A percentile compares a stretch with the other conserved stretches of the same genome.
Conservation (phyloP, 1,140 invertebrate species). For the Dinothrombium tinctorium region DNA sequence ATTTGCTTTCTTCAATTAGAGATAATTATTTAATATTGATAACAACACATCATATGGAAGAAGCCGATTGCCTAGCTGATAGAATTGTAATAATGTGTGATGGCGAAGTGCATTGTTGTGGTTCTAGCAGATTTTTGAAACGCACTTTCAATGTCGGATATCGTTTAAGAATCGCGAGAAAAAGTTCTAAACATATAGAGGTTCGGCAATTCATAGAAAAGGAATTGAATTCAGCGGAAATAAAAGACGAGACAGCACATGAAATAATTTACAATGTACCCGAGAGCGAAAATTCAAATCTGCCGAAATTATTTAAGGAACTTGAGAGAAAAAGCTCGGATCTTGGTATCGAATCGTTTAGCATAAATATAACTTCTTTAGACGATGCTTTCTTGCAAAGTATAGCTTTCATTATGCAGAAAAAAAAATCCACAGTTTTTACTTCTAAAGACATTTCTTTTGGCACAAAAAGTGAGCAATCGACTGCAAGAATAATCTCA, state of each 20-base stretch:
- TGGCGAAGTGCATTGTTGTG: conserved; percentile 26
- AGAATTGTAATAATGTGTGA: conserved; percentile 30
- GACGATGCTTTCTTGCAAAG: too few relatives aligned
- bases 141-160: conserved; percentile 20
- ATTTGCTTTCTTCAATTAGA: conserved; percentile 20
- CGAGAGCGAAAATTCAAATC: conserved; percentile 23
- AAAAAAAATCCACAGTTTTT: too few relatives aligned
- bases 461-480: too few relatives aligned
- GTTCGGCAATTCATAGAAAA: too few relatives aligned
- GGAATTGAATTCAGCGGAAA: too few relatives aligned
- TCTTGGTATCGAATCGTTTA: too few relatives aligned
- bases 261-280: conserved; percentile 25
- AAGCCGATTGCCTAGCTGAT: conserved; percentile 49
- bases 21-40: conserved; percentile 47
- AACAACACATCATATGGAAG: conserved; percentile 94
- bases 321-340: conserved; percentile 38
- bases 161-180: conserved; percentile 12
- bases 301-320: conserved; percentile 34
- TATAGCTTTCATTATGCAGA: too few relatives aligned
- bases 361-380: too few relatives aligned
- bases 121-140: conserved; percentile 29
- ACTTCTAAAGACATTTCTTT: too few relatives aligned
- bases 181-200: too few relatives aligned
- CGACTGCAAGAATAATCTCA: too few relatives aligned
- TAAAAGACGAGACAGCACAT: too few relatives aligned